These are phyloP conservation scores for Drosophila gunungcola DNA, from an alignment of 1,140 invertebrate genomes.

Conservation along the genomic window DNA sequence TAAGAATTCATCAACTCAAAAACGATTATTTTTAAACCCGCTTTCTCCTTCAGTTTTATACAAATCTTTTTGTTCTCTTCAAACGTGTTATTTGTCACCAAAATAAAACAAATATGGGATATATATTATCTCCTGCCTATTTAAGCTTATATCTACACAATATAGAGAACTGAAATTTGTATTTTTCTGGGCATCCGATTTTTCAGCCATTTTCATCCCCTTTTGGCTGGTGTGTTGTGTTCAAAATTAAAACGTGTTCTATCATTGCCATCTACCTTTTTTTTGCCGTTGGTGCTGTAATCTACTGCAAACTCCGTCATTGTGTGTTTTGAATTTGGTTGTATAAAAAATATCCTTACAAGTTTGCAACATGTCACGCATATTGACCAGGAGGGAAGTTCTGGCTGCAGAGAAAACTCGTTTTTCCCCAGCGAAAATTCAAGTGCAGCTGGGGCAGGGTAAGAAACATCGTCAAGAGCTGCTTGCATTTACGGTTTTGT, in stretches of 20 bases:
- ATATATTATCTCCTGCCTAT: neutral
- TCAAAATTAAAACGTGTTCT: slow-evolving; percentile 83
- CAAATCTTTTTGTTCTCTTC: no score
- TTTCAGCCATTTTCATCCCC: neutral
- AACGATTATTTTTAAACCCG: neutral
- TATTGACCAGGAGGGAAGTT: slow-evolving; percentile 6
- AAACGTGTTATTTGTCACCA: no score
- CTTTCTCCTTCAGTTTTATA: no score
- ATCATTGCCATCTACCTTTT: slow-evolving; percentile 73
- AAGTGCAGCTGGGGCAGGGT: slow-evolving; percentile 33
- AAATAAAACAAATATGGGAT: no score
- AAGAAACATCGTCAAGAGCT: slow-evolving; percentile 8
- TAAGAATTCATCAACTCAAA: no score
- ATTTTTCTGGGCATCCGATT: neutral
- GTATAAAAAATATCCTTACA: slow-evolving; percentile 57
- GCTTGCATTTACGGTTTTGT: slow-evolving; percentile 1
- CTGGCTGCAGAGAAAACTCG: neutral
- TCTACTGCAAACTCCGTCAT: slow-evolving; percentile 46
- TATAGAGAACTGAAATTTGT: slow-evolving; percentile 7
- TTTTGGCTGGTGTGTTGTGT: slow-evolving; percentile 19
- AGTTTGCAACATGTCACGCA: slow-evolving; percentile 44
- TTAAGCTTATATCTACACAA: neutral
- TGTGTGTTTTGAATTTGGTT: slow-evolving; percentile 27
- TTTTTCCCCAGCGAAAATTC: slow-evolving; percentile 1
- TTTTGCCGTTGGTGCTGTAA: slow-evolving; percentile 38